Base-by-base conservation (phyloP, 2,797 vertebrate genomes). In the Coranthus polyacanthus region DNA sequence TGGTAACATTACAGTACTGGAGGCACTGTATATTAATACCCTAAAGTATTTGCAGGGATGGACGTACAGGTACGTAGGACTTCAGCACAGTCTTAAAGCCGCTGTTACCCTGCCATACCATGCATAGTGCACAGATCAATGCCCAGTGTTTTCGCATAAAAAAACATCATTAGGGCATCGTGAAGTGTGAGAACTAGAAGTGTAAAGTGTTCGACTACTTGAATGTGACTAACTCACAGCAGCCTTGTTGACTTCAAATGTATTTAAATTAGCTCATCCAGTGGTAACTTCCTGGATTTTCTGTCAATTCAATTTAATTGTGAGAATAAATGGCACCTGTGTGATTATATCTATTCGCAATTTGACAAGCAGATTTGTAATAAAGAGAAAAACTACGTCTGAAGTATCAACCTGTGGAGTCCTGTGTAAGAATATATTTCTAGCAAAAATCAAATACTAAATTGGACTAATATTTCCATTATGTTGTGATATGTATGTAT, bases 41-140 rank as follows among this genome's bases (percentile, higher is more conserved):
- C 66, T 68, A 17, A 73, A 65, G 66, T 67, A 68, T 71, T 58
- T 75, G 81, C 70, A 82, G 59, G 42, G 52, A 73, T 70, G 75
- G 69, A 69, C 58, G 38, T 47, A 54, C 34, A 32, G 49, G 79
- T 75, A 75, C 29, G 42, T 51, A 12, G 69, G 70, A 79, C 71
- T 74, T 81, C 17, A 80, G 21, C 51, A 61, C 65, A 67, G 59
- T 59, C 63, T 43, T 65, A 60, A 69, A 68, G 76, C 39, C 72
- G 29, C 56, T 49, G 50, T 73, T 64, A 83, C 71, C 81, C 80
- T 82, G 78, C 63, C 57, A 64, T 75, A 67, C 79, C 72, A 82
- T 82, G 78, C 79, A 85, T 75, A 83, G 78, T 84, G 84, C 79
- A 82, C 82, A 82, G 58, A 59, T 60, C 74, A 73, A 64, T 53